Base-by-base conservation (phyloP, 2,888 invertebrate species). In the Pomacea canaliculata region DNA sequence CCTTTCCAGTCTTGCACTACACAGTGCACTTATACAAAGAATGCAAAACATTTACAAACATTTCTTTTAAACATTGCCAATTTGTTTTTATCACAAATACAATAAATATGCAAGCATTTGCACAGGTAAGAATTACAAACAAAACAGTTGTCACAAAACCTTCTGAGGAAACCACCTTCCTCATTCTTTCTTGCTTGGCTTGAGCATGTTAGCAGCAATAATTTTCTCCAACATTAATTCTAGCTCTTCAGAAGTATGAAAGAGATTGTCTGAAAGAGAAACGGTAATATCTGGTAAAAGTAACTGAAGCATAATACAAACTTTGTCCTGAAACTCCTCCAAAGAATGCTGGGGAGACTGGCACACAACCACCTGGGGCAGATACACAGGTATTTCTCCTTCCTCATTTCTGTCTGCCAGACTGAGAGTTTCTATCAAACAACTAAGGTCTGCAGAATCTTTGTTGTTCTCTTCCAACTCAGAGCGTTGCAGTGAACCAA, bases 251-350 rank as follows among this genome's bases (percentile, higher is more conserved):
- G 71, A 70, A 19, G 72, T 73, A 46, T 62, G 66, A 10, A 74
- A 74, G 46, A 76, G 71, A 49, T 71, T 73, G 46, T 77, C 60
- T 19, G 76, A 70, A 23, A 78, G 70, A 18, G 77, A 75, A 10
- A 78, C 48, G 7, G 74, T 74, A 51, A 80, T 71, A 49, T 76
- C 73, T n/a, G 80, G 80, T 68, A 80, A 60, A 67, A 80, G 65
- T 10, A 76, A 65, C 68, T 78, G 73, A 10, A 80, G 60, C n/a
- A 80, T 49, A 3, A 49, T 23, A 23, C 77, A 74, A 0, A 77
- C 67, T 65, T 78, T 78, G 51, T 77, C 70, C 68, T 60, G 68
- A 48, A 78, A 77, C 19, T 69, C 73, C 65, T 75, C 72, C 16
- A 80, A 67, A n/a, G 73, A 71, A 18, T 72, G 65, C 5, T 73